phyloP scores from a whole-genome alignment of 1,140 invertebrate species.

The Apolygus lucorum region DNA sequence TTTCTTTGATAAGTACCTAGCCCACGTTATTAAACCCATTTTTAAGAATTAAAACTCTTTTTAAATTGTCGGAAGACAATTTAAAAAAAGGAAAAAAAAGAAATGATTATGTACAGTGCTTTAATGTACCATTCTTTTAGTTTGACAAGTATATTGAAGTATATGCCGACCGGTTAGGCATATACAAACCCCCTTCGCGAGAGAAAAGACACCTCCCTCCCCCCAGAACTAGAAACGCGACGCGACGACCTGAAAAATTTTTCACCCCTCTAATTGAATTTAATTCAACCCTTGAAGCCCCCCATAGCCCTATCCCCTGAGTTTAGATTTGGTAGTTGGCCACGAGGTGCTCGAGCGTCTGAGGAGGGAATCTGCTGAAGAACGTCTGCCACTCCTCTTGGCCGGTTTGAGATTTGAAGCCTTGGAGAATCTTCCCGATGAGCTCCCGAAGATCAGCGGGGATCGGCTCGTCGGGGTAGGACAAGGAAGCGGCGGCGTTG shows the following conservation, averaged over 20 bases:
- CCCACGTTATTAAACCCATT: neutral
- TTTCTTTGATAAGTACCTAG: neutral
- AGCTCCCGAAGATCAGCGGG: conserved; percentile 35
- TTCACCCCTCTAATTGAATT: neutral
- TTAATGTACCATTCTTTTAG: neutral
- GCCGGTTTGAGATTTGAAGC: conserved; percentile 35
- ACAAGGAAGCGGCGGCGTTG: conserved; percentile 39
- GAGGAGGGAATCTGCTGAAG: conserved; percentile 36
- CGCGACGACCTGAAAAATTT: neutral
- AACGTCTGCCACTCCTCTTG: conserved; percentile 37
- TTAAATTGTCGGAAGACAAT: too few relatives aligned
- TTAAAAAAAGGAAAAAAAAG: too few relatives aligned
- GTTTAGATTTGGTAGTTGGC: conserved; percentile 26
- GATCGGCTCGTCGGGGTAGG: conserved; percentile 31
- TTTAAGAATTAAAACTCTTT: too few relatives aligned
- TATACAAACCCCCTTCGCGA: conserved; percentile 2
- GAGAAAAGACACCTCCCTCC: conserved; percentile 10
- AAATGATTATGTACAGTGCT: neutral
- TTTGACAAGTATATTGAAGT: neutral
- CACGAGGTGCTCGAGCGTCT: conserved; percentile 36
- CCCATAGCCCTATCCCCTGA: neutral
- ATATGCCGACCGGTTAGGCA: neutral
- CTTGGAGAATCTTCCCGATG: conserved; percentile 36
- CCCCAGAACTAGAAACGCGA: neutral
- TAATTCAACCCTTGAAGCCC: neutral